phyloP scores from a whole-genome alignment of 2,113 vertebrate genomes.

The Heteronetta atricapilla region DNA sequence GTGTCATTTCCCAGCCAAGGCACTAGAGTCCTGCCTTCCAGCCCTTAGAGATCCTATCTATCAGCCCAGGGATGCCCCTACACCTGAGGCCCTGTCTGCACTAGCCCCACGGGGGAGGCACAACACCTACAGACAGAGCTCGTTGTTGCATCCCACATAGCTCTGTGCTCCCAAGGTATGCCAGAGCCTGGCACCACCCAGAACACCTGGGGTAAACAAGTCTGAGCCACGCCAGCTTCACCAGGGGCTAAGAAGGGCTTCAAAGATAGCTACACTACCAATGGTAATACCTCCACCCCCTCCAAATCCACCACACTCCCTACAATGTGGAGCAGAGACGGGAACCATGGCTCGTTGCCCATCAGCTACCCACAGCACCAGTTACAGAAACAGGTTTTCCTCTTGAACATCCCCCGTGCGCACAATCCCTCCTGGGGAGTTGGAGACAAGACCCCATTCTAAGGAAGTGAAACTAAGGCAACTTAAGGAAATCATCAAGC shows the following conservation, averaged over 20 bases:
- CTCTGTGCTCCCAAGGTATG: not conserved
- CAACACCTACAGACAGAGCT: not conserved
- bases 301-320: not conserved
- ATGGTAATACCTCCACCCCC: not conserved
- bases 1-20: not conserved
- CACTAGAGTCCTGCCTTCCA: not conserved
- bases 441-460: not conserved
- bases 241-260: not conserved
- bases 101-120: not conserved
- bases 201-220: not conserved
- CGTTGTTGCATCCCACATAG: not conserved
- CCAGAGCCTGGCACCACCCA: not conserved
- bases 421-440: not conserved
- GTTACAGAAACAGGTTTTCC: not conserved
- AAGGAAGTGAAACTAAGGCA: not conserved
- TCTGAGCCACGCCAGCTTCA: not conserved
- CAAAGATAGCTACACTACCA: not conserved
- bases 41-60: not conserved
- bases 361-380: not conserved
- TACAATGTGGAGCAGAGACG: not conserved
- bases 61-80: not conserved
- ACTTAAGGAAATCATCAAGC: not conserved
- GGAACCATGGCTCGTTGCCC: not conserved
- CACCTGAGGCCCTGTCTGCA: not conserved
- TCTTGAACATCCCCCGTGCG: rapidly evolving